Conservation (phyloP, 2,797 vertebrate genomes). For the Hylomyscus alleni region DNA sequence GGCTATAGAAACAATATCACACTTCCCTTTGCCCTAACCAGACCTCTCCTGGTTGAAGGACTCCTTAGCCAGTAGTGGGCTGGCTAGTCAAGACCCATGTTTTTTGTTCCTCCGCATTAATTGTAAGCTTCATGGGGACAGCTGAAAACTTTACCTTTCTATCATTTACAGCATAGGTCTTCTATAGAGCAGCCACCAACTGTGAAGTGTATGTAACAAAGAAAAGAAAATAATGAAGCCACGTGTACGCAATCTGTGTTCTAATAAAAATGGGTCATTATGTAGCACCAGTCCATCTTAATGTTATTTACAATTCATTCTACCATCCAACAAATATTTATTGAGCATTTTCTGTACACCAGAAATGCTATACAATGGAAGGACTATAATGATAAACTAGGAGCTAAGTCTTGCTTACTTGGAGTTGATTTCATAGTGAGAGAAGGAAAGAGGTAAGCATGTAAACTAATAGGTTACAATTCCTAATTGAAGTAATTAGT, state of each 20-base stretch:
- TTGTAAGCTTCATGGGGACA: neutral
- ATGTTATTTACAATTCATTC: conserved; percentile 22
- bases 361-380: neutral
- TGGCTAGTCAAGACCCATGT: neutral
- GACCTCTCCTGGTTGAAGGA: neutral
- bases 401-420: neutral
- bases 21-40: neutral
- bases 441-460: neutral
- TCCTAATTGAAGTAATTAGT: neutral
- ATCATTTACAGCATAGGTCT: neutral
- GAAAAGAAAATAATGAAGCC: neutral
- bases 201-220: neutral
- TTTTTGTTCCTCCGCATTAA: neutral
- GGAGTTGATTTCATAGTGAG: neutral
- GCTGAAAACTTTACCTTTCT: neutral
- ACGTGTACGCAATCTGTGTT: conserved; percentile 4
- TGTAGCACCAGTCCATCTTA: neutral
- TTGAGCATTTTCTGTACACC: neutral
- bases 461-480: conserved; percentile 51
- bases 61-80: neutral
- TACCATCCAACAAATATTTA: conserved; percentile 20
- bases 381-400: neutral
- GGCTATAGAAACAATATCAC: neutral
- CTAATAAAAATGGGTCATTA: conserved; percentile 14
- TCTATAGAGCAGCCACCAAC: neutral